Conservation (phyloP, 2,113 vertebrate species). For the Artemisiospiza belli region DNA sequence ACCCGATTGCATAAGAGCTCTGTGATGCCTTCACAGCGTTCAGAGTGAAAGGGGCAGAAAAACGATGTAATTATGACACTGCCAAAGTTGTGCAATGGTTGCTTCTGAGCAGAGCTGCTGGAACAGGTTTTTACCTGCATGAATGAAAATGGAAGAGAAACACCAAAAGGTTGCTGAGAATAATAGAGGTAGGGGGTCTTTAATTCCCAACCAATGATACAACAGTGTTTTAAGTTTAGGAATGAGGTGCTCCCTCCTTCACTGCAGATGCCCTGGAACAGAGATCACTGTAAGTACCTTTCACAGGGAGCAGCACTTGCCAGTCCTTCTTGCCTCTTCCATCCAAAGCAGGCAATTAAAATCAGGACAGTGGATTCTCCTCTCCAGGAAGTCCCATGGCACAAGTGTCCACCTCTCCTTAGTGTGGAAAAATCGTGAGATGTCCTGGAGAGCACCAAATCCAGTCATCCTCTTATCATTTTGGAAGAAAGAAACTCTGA, state of each 20-base stretch:
- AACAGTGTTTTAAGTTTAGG: not conserved
- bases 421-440: not conserved
- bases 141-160: not conserved
- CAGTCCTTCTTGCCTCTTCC: not conserved
- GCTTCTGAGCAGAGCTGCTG: not conserved
- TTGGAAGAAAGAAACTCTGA: not conserved
- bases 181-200: not conserved
- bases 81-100: not conserved
- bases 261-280: not conserved
- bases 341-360: not conserved
- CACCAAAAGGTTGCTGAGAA: not conserved
- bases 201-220: not conserved
- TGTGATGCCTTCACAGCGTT: not conserved
- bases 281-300: not conserved
- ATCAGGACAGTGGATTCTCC: not conserved
- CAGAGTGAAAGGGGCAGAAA: conserved; percentile 7
- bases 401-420: not conserved
- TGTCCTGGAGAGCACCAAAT: not conserved
- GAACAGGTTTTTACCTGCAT: not conserved
- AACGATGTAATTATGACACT: not conserved
- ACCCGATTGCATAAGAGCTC: not conserved
- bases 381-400: not conserved
- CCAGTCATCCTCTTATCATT: not conserved
- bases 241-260: not conserved
- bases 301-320: not conserved